Evolutionary conservation across 2,888 invertebrate genomes (phyloP).

Genomic region (Stenolophus ochropezus): DNA sequence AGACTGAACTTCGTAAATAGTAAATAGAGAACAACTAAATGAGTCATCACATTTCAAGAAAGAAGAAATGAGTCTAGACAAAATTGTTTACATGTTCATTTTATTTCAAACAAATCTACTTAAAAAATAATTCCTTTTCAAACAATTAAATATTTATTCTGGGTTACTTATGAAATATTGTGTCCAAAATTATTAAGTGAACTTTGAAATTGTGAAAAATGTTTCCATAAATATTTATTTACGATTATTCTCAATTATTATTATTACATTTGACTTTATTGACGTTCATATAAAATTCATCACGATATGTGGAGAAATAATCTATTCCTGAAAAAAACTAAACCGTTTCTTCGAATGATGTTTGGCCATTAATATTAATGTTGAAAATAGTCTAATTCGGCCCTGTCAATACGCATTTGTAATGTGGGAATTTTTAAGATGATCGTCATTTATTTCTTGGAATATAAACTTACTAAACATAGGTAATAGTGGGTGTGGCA

Average conservation of each 20-base stretch:
- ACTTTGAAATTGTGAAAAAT: not conserved
- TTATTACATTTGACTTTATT: not conserved
- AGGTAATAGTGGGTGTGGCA: not conserved
- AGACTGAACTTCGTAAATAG: not conserved
- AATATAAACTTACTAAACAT: slow-evolving; percentile 18
- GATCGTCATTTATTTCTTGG: slow-evolving; percentile 43
- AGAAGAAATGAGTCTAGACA: not conserved
- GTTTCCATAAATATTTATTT: not conserved
- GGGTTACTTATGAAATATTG: too few species aligned
- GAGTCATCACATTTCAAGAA: not conserved
- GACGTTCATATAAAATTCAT: slow-evolving; percentile 44
- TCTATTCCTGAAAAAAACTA: slow-evolving; percentile 27
- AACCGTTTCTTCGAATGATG: slow-evolving; percentile 24
- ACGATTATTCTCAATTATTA: not conserved
- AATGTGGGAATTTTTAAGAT: slow-evolving; percentile 47
- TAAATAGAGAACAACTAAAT: not conserved
- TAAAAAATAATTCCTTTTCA: too few species aligned
- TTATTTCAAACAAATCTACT: too few species aligned
- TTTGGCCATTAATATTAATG: slow-evolving; percentile 41
- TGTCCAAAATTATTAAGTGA: too few species aligned
- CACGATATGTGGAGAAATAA: slow-evolving; percentile 47
- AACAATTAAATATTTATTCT: too few species aligned
- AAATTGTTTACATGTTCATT: not conserved
- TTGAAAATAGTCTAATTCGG: slow-evolving; percentile 47
- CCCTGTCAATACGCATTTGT: slow-evolving; percentile 31